These are phyloP conservation scores for Carettochelys insculpta DNA, from an alignment of 2,113 vertebrate species.

Conservation along the genomic window DNA sequence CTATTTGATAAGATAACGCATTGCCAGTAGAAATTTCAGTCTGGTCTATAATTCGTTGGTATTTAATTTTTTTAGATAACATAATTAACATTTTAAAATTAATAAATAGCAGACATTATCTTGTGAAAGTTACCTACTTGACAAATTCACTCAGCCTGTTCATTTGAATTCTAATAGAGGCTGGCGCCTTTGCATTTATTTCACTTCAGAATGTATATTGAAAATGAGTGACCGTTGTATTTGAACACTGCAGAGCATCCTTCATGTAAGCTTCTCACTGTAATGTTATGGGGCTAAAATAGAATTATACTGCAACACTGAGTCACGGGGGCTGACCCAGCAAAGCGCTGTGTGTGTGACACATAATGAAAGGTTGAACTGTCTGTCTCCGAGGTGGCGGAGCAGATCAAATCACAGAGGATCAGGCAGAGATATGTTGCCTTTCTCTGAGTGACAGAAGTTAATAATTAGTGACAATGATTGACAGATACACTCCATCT, in stretches of 20 bases:
- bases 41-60: background rate
- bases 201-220: background rate
- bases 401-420: conserved; percentile 87
- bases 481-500: conserved; percentile 97
- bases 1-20: background rate
- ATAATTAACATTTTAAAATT: conserved; percentile 36
- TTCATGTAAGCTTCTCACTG: background rate
- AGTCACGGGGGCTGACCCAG: conserved; percentile 86
- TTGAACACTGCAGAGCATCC: background rate
- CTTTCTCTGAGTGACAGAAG: conserved; percentile 99
- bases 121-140: background rate
- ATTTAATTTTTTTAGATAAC: conserved; percentile 31
- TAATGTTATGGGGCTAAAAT: rapidly evolving
- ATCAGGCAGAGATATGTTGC: conserved; percentile 82
- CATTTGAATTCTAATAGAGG: background rate
- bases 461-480: conserved; percentile 99
- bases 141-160: background rate
- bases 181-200: background rate
- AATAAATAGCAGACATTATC: background rate
- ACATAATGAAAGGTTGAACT: conserved; percentile 86
- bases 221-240: background rate
- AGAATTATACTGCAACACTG: conserved; percentile 66
- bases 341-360: conserved; percentile 76
- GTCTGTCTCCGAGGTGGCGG: conserved; percentile 84
- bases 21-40: conserved; percentile 24